Evolutionary conservation across 2,113 vertebrate genomes (phyloP), one percentile per base, ranked within the genome.

Genomic region (Gasterosteus aculeatus): DNA sequence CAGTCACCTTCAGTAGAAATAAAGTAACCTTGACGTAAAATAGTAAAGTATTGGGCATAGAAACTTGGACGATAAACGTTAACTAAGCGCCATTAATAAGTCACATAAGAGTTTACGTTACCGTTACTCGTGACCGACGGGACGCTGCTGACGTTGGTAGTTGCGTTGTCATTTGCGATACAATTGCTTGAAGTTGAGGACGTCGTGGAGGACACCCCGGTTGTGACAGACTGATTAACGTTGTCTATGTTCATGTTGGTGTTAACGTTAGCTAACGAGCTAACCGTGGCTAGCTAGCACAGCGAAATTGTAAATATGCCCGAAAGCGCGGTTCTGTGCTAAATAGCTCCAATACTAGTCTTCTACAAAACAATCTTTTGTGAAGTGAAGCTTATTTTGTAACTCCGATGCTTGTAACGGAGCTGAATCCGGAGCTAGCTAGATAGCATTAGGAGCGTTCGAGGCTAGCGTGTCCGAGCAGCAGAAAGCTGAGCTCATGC

Each of bases 171-270:
- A 61, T 91, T 93, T n/a, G 80, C 79, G 58, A 93, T 88, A 26
- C 93, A 93, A 46, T 93, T 94, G 70, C 80, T 95, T 49, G 93
- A 84, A 56, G 88, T 83, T 61, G 92, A 90, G 47, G 93, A 91
- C n/a, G 91, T 93, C 0, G 92, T 87, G 3, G 91, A 91, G 29
- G 91, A 77, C 10, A 82, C 91, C 73, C 87, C 93, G 1, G 91
- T 86, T 49, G 90, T 87, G 38, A 88, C 91, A 29, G 91, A 75
- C 78, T 93, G 93, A n/a, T 85, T 91, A 19, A 75, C 72, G 85
- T 86, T 89, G 64, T 95, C 94, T 51, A 94, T 89, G 74, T 93
- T 95, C 91, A 93, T 93, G 44, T 69, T 87, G 69, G 29, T 18
- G 57, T 10, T 26, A n/a, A 7, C 44, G 57, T 71, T 74, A 80